These are phyloP conservation scores for Ctenopoma kingsleyae DNA, from an alignment of 2,797 vertebrate species.

Conservation along the genomic window DNA sequence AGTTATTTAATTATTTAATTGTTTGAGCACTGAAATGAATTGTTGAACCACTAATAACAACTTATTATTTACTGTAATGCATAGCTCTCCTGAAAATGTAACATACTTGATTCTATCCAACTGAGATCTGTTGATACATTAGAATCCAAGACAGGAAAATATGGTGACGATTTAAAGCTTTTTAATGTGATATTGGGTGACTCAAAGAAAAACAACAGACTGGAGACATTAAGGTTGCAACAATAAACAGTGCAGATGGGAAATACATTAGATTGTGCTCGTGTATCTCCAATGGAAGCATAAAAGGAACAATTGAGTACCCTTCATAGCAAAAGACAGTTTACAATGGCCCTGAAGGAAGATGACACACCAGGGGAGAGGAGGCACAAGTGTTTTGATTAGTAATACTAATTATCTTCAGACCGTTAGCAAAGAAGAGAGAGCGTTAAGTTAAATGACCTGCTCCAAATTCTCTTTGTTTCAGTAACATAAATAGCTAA, in stretches of 20 bases:
- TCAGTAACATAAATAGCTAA: constrained; percentile 71
- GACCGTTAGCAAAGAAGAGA: constrained; percentile 74
- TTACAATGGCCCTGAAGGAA: constrained; percentile 59
- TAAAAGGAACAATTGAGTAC: constrained; percentile 64
- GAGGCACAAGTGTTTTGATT: constrained; percentile 79
- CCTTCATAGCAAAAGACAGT: constrained; percentile 66
- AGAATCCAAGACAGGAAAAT: constrained; percentile 24
- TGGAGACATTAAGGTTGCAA: constrained; percentile 13
- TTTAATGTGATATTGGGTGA: constrained; percentile 27
- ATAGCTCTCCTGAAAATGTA: constrained; percentile 3
- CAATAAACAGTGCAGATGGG: constrained; percentile 49
- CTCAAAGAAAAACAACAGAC: constrained; percentile 21
- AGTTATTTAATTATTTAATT: not conserved
- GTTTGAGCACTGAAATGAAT: constrained; percentile 10
- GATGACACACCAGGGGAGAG: constrained; percentile 67
- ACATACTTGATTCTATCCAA: constrained; percentile 12
- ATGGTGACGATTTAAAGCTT: constrained; percentile 23
- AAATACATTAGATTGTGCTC: constrained; percentile 52
- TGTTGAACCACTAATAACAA: constrained; percentile 17
- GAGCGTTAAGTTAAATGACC: constrained; percentile 79
- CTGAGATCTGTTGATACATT: constrained; percentile 20
- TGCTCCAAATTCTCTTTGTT: constrained; percentile 74
- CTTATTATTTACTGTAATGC: constrained; percentile 19
- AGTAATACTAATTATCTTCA: constrained; percentile 81
- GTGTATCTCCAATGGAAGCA: constrained; percentile 62